Percentiles rank a stretch among this genome's conserved stretches.
Evolutionary conservation across 1,140 invertebrate species (phyloP).

Genomic region (Heliconius nattereri): DNA sequence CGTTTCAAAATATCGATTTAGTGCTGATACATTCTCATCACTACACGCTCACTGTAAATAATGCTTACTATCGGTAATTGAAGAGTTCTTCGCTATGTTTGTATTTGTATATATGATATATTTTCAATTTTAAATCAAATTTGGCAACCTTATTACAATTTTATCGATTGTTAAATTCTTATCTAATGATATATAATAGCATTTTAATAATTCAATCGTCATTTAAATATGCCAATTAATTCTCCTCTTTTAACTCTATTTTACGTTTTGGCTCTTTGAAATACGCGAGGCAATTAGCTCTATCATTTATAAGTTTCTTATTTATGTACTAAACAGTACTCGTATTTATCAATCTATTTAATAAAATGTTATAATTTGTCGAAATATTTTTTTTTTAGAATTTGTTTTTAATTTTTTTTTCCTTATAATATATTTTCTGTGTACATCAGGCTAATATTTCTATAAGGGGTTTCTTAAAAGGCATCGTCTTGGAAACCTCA

Average conservation of each 20-base stretch:
- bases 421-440: neutral
- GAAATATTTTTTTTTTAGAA: neutral
- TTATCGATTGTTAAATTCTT: too few species aligned
- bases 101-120: neutral
- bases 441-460: neutral
- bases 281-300: slow-evolving; percentile 22
- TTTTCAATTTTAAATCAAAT: neutral
- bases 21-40: neutral
- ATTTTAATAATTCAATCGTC: slow-evolving; percentile 14
- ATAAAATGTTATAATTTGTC: neutral
- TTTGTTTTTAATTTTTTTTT: neutral
- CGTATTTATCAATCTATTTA: neutral
- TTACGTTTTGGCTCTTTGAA: slow-evolving; percentile 16
- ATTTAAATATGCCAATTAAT: slow-evolving; percentile 20
- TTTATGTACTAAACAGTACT: neutral
- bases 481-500: neutral
- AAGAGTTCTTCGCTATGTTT: neutral
- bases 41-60: neutral
- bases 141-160: neutral
- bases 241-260: slow-evolving; percentile 14
- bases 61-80: neutral
- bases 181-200: too few species aligned
- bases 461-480: neutral
- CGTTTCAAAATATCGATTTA: neutral
- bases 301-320: neutral